These are phyloP conservation scores for Rhopalosiphum nymphaeae DNA, from an alignment of 2,888 invertebrate species.

Conservation along the genomic window DNA sequence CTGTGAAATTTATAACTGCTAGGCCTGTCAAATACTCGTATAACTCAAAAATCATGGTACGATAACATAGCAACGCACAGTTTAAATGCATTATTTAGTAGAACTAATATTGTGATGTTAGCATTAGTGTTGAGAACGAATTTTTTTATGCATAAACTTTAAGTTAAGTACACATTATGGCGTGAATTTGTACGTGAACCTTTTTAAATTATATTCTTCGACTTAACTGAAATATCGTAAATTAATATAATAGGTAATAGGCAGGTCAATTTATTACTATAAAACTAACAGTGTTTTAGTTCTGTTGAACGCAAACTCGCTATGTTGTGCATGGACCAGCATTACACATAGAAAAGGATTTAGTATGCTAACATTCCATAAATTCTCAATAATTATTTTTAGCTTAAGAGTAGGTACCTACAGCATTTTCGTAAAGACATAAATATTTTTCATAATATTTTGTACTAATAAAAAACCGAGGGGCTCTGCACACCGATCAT, in stretches of 20 bases:
- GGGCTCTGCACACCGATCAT: not conserved
- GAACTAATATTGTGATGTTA: not conserved
- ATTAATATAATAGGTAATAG: not conserved
- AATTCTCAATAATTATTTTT: not conserved
- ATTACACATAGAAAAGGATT: too few relatives aligned
- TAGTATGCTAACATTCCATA: not conserved
- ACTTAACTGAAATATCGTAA: not conserved
- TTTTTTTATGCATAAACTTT: not conserved
- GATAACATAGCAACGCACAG: not conserved
- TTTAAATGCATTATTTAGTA: too few relatives aligned
- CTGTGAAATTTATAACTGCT: not conserved
- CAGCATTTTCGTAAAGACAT: not conserved
- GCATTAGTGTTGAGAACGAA: not conserved
- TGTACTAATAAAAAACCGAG: not conserved
- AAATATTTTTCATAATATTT: not conserved
- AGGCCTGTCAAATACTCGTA: not conserved
- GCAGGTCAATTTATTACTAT: not conserved
- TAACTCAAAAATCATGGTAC: not conserved
- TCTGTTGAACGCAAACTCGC: not conserved
- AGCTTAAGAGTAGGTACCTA: not conserved
- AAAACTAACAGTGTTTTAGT: not conserved
- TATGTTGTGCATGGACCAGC: too few relatives aligned
- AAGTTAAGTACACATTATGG: not conserved
- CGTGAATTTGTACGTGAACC: not conserved
- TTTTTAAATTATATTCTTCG: not conserved